Conservation (phyloP, 2,797 vertebrate genomes). For the Adelosebastes latens region DNA sequence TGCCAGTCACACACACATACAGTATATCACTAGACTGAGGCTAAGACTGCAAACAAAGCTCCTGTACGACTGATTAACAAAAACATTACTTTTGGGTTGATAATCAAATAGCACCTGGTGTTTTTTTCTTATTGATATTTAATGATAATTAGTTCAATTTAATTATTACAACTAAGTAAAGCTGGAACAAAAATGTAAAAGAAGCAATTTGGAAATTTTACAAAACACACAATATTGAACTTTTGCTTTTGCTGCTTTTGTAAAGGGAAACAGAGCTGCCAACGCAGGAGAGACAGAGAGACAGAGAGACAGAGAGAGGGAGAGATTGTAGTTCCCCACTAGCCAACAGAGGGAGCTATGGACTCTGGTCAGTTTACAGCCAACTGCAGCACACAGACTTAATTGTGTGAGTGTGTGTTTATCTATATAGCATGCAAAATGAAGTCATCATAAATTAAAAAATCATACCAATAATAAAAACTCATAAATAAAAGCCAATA, state of each 20-base stretch:
- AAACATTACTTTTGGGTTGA: background rate
- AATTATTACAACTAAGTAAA: background rate
- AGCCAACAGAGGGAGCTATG: slow-evolving; percentile 97
- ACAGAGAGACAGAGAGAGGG: background rate
- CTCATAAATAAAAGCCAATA: slow-evolving; percentile 1
- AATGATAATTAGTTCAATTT: background rate
- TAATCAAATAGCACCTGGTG: background rate
- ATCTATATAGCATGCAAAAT: background rate
- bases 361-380: slow-evolving; percentile 83
- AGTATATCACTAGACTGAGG: background rate
- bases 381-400: slow-evolving; percentile 30
- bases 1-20: slow-evolving; percentile 36
- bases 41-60: background rate
- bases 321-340: slow-evolving; percentile 81
- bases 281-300: background rate
- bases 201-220: background rate
- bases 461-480: slow-evolving; percentile 13
- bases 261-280: background rate
- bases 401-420: background rate
- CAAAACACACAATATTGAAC: background rate
- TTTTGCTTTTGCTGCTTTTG: background rate
- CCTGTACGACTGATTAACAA: background rate
- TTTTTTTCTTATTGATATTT: background rate
- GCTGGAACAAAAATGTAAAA: background rate
- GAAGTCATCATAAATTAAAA: slow-evolving; percentile 16